A percentile compares a stretch with the other conserved stretches of the same genome.
phyloP scores from a whole-genome alignment of 2,888 invertebrate species.

The Sphecodes monilicornis region DNA sequence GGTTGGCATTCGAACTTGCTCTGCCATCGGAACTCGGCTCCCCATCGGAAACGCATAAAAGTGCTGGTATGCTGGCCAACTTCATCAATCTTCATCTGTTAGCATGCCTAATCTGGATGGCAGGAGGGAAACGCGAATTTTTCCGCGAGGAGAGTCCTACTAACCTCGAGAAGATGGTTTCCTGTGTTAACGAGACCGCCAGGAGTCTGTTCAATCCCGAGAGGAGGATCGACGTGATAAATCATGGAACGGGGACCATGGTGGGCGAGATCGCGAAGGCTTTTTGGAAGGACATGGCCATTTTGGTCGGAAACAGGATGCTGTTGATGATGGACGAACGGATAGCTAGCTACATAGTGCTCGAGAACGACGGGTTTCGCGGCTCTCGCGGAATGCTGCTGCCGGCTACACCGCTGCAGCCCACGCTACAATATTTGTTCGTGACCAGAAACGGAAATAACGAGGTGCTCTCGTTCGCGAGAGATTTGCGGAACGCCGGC shows the following conservation, averaged over 20 bases:
- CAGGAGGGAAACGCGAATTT: not conserved
- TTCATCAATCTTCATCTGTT: slow-evolving; percentile 3
- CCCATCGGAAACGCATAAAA: not conserved
- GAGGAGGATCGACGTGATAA: slow-evolving; percentile 36
- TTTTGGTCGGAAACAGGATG: slow-evolving; percentile 8
- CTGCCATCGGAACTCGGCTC: not conserved
- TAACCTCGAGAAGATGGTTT: slow-evolving; percentile 18
- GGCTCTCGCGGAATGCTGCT: not conserved
- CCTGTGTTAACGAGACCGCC: slow-evolving; percentile 18
- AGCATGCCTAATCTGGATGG: not conserved
- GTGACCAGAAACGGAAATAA: slow-evolving; percentile 15
- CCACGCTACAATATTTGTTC: slow-evolving; percentile 41
- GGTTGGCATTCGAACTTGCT: not conserved
- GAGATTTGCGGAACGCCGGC: slow-evolving; percentile 29
- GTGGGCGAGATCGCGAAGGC: slow-evolving; percentile 32
- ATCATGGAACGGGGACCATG: not conserved
- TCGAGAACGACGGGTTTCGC: slow-evolving; percentile 31
- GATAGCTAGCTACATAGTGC: slow-evolving; percentile 27
- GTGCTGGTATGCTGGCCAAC: not conserved
- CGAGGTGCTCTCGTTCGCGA: slow-evolving; percentile 9
- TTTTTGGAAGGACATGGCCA: not conserved
- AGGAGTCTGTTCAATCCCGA: slow-evolving; percentile 37
- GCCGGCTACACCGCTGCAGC: not conserved
- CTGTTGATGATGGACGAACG: slow-evolving; percentile 8
- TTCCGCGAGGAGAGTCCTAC: not conserved